Evolutionary conservation across 2,113 vertebrate species (phyloP).

Genomic region (Rattus rattus): DNA sequence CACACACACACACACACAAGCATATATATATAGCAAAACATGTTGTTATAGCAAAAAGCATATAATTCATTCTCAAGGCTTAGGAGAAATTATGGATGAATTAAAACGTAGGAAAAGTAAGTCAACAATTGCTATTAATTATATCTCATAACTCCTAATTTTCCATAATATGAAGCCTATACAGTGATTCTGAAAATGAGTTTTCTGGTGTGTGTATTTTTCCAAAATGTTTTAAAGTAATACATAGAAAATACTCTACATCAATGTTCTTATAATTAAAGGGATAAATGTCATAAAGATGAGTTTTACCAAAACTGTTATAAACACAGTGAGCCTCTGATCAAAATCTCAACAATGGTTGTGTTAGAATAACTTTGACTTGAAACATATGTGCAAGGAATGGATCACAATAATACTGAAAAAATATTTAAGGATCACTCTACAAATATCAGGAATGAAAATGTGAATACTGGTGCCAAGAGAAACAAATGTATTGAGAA

Average conservation of each 20-base stretch:
- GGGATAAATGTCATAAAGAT: neutral
- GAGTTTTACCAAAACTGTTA: neutral
- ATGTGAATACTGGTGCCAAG: neutral
- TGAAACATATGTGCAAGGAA: neutral
- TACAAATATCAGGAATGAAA: neutral
- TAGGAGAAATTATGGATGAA: neutral
- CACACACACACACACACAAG: neutral
- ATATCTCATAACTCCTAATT: neutral
- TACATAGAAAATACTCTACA: neutral
- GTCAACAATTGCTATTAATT: neutral
- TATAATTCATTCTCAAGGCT: neutral
- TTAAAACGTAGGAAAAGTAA: neutral
- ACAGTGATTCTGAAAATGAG: neutral
- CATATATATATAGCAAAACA: neutral
- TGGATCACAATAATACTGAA: neutral
- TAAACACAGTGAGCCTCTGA: neutral
- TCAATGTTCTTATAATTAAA: neutral
- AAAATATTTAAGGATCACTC: neutral
- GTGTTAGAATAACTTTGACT: neutral
- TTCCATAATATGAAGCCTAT: neutral
- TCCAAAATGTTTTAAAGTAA: neutral
- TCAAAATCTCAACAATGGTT: constrained; percentile 17
- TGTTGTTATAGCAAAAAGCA: neutral
- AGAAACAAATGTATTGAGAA: neutral
- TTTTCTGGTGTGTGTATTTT: neutral